These are phyloP conservation scores for Nipponia nippon DNA, from an alignment of 2,113 vertebrate species.

Conservation along the genomic window DNA sequence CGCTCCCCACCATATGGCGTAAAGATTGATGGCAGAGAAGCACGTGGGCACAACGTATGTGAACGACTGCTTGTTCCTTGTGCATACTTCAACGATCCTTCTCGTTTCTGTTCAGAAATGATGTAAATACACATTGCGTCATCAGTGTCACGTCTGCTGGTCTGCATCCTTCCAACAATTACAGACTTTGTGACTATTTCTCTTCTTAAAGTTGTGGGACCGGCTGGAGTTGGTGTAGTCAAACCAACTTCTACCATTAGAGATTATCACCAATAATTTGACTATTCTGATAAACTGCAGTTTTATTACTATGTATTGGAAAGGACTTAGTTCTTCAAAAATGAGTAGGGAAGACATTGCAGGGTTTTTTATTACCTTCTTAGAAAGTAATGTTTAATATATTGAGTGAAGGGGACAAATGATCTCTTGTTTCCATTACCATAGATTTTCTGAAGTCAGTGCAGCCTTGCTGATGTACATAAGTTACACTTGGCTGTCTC, in stretches of 20 bases:
- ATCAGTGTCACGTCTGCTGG: neutral
- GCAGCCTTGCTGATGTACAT: neutral
- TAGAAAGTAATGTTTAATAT: neutral
- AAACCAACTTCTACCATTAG: no score
- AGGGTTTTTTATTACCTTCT: neutral
- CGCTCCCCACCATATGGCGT: rapidly evolving
- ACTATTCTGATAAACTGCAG: no score
- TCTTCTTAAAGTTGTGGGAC: neutral
- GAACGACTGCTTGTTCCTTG: neutral
- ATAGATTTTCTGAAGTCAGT: neutral
- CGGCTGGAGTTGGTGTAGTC: neutral
- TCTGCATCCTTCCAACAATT: neutral
- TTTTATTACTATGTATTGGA: neutral
- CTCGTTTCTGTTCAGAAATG: neutral
- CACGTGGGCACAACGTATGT: rapidly evolving
- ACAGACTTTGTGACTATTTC: neutral
- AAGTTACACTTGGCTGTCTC: neutral
- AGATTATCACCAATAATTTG: neutral
- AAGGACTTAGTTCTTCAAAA: neutral
- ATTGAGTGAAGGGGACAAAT: neutral
- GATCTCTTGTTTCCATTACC: neutral
- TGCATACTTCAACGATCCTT: neutral
- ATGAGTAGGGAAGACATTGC: neutral
- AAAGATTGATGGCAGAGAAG: neutral
- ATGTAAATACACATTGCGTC: neutral